phyloP scores from a whole-genome alignment of 2,113 vertebrate genomes.

The Pterocles orientalis region DNA sequence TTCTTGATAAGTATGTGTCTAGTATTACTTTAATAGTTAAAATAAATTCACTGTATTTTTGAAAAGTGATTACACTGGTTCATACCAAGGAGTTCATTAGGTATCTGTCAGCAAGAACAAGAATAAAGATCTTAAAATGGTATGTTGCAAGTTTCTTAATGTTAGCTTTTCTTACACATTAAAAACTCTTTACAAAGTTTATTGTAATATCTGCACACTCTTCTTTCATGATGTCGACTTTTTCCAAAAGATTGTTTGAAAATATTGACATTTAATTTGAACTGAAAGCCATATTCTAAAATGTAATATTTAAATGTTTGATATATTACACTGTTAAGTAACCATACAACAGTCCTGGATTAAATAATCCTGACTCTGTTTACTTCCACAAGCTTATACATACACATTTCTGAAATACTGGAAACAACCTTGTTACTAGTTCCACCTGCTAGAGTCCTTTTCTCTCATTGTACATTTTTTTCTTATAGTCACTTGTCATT shows the following conservation, averaged over 20 bases:
- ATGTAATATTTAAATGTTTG: neutral
- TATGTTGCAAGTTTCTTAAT: conserved; percentile 7
- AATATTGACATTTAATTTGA: neutral
- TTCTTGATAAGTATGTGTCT: neutral
- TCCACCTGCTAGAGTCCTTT: neutral
- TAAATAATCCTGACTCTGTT: neutral
- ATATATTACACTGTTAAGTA: neutral
- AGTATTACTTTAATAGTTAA: neutral
- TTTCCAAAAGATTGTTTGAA: neutral
- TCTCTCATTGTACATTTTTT: neutral
- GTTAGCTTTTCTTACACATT: neutral
- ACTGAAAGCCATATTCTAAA: neutral
- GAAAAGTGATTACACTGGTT: neutral
- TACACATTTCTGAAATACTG: neutral
- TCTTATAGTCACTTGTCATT: neutral
- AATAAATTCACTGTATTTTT: neutral
- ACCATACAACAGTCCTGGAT: neutral
- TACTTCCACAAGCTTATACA: neutral
- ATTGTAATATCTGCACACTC: neutral
- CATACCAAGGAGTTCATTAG: neutral
- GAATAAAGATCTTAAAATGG: neutral
- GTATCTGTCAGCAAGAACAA: neutral
- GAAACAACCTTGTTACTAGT: neutral
- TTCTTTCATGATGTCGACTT: neutral
- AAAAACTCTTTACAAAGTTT: neutral